phyloP scores from a whole-genome alignment of 2,113 vertebrate species.

The Tiliqua scincoides region DNA sequence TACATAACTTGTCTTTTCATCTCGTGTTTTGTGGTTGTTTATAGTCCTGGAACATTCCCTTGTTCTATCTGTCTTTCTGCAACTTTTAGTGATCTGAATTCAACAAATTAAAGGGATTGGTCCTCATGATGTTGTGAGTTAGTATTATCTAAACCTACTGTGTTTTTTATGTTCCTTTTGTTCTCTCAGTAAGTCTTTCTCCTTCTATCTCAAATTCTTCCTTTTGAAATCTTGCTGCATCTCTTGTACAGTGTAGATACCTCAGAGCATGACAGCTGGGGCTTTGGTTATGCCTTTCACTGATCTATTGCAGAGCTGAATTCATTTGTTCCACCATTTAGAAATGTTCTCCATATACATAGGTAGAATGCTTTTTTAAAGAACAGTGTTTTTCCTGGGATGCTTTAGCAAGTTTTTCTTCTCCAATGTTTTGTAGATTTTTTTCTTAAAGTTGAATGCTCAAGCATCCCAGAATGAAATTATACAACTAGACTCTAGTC shows the following conservation, averaged over 20 bases:
- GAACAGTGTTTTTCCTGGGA: neutral
- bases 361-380: conserved; percentile 21
- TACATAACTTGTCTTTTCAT: neutral
- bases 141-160: neutral
- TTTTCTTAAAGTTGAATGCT: neutral
- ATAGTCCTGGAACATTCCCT: neutral
- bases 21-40: conserved; percentile 17
- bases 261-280: neutral
- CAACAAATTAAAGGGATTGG: neutral
- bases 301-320: neutral
- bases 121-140: neutral
- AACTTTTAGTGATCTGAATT: neutral
- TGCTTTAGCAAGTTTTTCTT: neutral
- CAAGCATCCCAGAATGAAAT: neutral
- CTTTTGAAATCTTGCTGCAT: neutral
- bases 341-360: neutral
- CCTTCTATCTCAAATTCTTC: neutral
- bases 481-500: neutral
- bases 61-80: conserved; percentile 22
- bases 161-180: neutral
- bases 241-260: neutral
- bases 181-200: conserved; percentile 16
- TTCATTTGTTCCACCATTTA: neutral
- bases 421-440: neutral
- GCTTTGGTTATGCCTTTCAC: neutral